These are phyloP conservation scores for Drymonia ruficornis DNA, from an alignment of 2,888 invertebrate species.

Conservation along the genomic window DNA sequence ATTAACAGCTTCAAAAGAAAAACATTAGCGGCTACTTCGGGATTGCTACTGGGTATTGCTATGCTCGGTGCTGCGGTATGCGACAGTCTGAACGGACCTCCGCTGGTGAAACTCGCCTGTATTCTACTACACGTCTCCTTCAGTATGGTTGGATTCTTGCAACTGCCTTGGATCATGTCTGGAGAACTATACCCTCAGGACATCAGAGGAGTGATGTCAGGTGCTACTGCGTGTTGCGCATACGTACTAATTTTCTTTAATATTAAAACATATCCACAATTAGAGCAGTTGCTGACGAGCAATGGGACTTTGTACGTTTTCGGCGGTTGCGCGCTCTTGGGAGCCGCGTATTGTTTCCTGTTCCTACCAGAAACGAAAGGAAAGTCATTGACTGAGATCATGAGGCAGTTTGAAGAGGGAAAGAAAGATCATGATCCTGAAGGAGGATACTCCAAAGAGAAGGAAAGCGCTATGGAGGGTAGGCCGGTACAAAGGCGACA, in stretches of 20 bases:
- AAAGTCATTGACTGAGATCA: constrained; percentile 88
- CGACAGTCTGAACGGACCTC: constrained; percentile 81
- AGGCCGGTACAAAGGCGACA: constrained; percentile 71
- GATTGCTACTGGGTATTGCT: constrained; percentile 86
- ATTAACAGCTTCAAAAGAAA: constrained; percentile 87
- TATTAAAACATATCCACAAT: constrained; percentile 88
- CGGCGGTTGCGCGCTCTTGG: constrained; percentile 83
- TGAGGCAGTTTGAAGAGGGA: constrained; percentile 84
- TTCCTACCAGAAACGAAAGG: constrained; percentile 89
- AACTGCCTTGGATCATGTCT: constrained; percentile 90
- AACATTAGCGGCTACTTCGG: constrained; percentile 86
- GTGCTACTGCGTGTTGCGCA: constrained; percentile 88
- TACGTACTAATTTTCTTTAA: constrained; percentile 89
- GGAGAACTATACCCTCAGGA: constrained; percentile 89
- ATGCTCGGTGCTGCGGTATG: constrained; percentile 87
- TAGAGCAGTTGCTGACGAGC: constrained; percentile 83
- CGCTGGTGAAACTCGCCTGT: constrained; percentile 82
- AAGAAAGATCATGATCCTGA: constrained; percentile 69
- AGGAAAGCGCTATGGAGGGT: constrained; percentile 50
- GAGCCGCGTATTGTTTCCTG: constrained; percentile 85
- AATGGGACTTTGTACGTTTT: constrained; percentile 88
- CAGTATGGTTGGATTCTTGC: constrained; percentile 90
- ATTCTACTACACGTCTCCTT: constrained; percentile 88
- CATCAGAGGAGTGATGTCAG: constrained; percentile 88
- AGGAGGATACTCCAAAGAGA: constrained; percentile 56